These are phyloP conservation scores for Isichthys henryi DNA, from an alignment of 2,113 vertebrate species.

Conservation along the genomic window DNA sequence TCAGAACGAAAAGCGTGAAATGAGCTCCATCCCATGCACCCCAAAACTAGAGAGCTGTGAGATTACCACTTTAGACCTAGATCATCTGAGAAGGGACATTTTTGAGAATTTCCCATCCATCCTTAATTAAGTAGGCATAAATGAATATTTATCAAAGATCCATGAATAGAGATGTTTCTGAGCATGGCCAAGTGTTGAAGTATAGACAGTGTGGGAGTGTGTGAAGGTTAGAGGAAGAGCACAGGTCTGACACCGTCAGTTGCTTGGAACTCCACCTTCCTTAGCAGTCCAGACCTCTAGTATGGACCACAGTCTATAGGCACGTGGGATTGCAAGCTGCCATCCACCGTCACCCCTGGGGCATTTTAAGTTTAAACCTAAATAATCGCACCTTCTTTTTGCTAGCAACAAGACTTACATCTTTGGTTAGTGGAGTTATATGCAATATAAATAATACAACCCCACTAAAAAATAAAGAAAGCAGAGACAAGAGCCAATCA, in stretches of 20 bases:
- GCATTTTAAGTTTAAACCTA: not conserved
- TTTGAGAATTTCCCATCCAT: not conserved
- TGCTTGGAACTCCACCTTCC: not conserved
- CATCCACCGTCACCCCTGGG: not conserved
- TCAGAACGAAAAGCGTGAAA: not conserved
- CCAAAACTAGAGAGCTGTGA: not conserved
- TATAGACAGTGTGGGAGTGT: not conserved
- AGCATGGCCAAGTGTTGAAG: not conserved
- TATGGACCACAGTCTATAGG: not conserved
- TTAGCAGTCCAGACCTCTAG: not conserved
- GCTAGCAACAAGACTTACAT: not conserved
- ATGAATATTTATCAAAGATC: not conserved
- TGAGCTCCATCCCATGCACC: not conserved
- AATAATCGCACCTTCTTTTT: not conserved
- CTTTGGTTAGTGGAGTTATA: not conserved
- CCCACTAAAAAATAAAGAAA: not conserved
- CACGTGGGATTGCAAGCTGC: not conserved
- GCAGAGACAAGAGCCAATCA: not conserved
- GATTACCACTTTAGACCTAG: not conserved
- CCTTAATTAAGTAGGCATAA: not conserved
- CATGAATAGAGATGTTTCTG: not conserved
- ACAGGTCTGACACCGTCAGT: not conserved
- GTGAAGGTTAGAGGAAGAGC: not conserved
- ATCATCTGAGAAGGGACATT: not conserved
- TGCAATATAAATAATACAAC: not conserved